These are phyloP conservation scores for Eupithecia subfuscata DNA, from an alignment of 2,888 invertebrate genomes.

Conservation along the genomic window DNA sequence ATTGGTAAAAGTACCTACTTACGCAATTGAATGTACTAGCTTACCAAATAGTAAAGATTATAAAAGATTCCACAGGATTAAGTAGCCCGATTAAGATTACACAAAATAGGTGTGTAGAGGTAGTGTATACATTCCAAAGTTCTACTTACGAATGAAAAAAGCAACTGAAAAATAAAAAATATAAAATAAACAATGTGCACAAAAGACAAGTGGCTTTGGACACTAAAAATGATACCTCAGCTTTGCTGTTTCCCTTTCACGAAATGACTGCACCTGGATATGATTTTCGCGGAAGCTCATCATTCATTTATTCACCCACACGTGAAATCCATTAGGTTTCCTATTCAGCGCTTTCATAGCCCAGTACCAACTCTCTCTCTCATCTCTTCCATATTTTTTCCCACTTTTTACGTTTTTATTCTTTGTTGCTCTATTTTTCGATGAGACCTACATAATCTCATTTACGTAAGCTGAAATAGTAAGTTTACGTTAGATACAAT, in stretches of 20 bases:
- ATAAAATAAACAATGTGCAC: not conserved
- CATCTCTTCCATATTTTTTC: not conserved
- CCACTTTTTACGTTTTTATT: not conserved
- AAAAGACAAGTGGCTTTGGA: not conserved
- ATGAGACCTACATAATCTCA: not conserved
- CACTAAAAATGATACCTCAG: not conserved
- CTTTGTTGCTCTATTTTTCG: not conserved
- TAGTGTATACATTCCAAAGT: too few relatives aligned
- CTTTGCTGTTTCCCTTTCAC: not conserved
- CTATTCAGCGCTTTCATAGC: slow-evolving; percentile 37
- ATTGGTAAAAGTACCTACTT: too few relatives aligned
- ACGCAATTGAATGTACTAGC: too few relatives aligned
- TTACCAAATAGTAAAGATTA: too few relatives aligned
- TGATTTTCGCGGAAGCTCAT: slow-evolving; percentile 23
- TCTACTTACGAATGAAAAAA: too few relatives aligned
- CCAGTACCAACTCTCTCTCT: not conserved
- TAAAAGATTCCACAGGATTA: too few relatives aligned
- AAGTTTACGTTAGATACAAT: not conserved
- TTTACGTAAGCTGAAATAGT: not conserved
- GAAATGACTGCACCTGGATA: slow-evolving; percentile 12
- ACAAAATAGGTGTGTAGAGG: too few relatives aligned
- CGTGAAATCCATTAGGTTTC: slow-evolving; percentile 32
- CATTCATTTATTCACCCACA: slow-evolving; percentile 26
- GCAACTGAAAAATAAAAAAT: not conserved
- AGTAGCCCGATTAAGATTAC: too few relatives aligned